These are phyloP conservation scores for Hymenopus coronatus DNA, from an alignment of 2,888 invertebrate species.

Conservation along the genomic window DNA sequence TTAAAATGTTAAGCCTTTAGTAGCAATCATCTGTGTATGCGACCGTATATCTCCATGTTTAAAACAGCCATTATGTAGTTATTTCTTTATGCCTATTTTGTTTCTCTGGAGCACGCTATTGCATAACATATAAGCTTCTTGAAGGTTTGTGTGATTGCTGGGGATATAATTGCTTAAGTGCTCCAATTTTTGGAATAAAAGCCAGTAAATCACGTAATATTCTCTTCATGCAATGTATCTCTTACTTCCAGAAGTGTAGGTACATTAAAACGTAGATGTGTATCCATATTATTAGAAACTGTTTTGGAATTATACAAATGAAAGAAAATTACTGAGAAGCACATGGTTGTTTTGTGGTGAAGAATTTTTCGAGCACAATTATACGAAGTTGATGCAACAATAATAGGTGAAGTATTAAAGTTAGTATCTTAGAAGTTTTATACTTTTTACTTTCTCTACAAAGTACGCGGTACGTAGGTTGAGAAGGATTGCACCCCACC, in stretches of 20 bases:
- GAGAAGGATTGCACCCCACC: no score
- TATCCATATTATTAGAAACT: rapidly evolving
- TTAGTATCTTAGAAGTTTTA: no score
- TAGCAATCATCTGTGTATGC: not conserved
- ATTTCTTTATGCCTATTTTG: not conserved
- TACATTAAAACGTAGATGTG: no score
- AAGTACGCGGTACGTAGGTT: no score
- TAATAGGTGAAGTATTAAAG: no score
- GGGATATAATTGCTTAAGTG: not conserved
- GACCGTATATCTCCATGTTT: not conserved
- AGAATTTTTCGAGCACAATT: not conserved
- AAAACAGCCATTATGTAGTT: not conserved
- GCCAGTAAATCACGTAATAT: not conserved
- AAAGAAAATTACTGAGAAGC: no score
- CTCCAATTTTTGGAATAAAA: not conserved
- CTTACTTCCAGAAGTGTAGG: no score
- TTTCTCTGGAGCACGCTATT: not conserved
- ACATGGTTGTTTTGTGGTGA: not conserved
- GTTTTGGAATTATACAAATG: no score
- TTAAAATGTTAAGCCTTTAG: not conserved
- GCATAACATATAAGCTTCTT: not conserved
- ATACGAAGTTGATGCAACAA: not conserved
- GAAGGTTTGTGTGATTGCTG: not conserved
- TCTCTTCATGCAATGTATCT: not conserved
- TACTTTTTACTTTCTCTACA: no score